A percentile compares a stretch with the other conserved stretches of the same genome.
phyloP scores from a whole-genome alignment of 1,140 invertebrate genomes.

The Orchesella cincta region DNA sequence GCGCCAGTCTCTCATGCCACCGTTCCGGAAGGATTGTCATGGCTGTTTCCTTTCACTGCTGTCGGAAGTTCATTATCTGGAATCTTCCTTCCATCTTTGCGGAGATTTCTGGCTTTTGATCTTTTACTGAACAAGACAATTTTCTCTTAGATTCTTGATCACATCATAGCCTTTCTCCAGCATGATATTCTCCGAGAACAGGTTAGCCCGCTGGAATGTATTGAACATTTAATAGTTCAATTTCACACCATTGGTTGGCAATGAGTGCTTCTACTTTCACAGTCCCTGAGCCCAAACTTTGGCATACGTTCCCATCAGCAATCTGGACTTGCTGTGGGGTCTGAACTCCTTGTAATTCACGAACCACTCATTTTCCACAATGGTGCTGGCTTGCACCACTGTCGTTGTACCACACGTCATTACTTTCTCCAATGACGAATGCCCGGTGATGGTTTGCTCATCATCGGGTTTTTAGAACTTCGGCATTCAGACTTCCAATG shows the following conservation, averaged over 20 bases:
- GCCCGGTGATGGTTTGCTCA: background rate
- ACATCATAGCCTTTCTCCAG: constrained; percentile 33
- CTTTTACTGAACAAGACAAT: background rate
- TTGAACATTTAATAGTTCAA: constrained; percentile 29
- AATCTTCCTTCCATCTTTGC: background rate
- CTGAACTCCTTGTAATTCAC: constrained; percentile 23
- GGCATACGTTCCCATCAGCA: background rate
- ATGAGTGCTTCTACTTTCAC: constrained; percentile 37
- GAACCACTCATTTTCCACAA: constrained; percentile 42
- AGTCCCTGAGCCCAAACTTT: constrained; percentile 8
- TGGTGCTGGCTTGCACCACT: constrained; percentile 32
- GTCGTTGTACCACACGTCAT: constrained; percentile 34
- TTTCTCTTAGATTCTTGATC: constrained; percentile 4
- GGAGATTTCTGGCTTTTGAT: background rate
- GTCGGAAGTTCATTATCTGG: constrained; percentile 11
- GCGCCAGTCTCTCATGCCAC: constrained; percentile 5
- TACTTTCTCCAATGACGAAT: background rate
- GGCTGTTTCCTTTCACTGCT: background rate
- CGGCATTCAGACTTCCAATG: constrained; percentile 38
- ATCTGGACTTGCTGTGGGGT: background rate
- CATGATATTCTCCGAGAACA: constrained; percentile 15
- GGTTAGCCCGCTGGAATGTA: constrained; percentile 27
- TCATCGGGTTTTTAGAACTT: background rate
- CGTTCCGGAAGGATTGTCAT: background rate
- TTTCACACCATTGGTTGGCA: background rate